Evolutionary conservation across 2,113 vertebrate species (phyloP).

Genomic region (Nyctibius bracteatus): DNA sequence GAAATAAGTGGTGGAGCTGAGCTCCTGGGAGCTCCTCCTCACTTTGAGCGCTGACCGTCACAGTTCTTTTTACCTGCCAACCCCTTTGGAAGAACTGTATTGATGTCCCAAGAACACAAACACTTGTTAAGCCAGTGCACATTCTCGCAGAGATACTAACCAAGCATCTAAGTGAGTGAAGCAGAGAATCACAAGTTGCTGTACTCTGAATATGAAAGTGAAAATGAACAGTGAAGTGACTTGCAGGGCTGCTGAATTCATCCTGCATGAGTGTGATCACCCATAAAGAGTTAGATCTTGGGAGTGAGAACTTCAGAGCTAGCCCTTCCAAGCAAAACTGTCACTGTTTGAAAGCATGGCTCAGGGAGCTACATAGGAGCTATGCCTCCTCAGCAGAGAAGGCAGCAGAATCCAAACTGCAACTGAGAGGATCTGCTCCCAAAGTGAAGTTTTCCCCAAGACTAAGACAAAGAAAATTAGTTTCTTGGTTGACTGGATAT

Average conservation of each 20-base stretch:
- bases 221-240: slow-evolving; percentile 55
- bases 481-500: neutral
- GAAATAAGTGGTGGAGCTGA: slow-evolving; percentile 56
- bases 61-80: slow-evolving; percentile 48
- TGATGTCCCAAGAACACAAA: slow-evolving; percentile 63
- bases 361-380: neutral
- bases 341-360: neutral
- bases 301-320: slow-evolving; percentile 8
- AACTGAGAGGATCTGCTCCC: neutral
- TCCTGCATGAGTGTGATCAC: slow-evolving; percentile 36
- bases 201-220: slow-evolving; percentile 26
- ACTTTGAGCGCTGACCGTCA: slow-evolving; percentile 51
- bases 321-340: neutral
- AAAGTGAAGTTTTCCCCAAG: neutral
- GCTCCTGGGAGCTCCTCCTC: slow-evolving; percentile 39
- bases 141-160: slow-evolving; percentile 44
- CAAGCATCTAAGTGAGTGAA: slow-evolving; percentile 22
- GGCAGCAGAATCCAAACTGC: neutral
- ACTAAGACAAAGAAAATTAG: neutral
- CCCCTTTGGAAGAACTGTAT: slow-evolving; percentile 31
- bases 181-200: slow-evolving; percentile 12
- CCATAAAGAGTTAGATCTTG: slow-evolving; percentile 50
- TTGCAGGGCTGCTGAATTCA: slow-evolving; percentile 50
- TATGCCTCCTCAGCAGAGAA: neutral
- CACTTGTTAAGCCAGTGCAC: slow-evolving; percentile 67